These are phyloP conservation scores for Helicoverpa zea DNA, from an alignment of 1,140 invertebrate species.

Conservation along the genomic window DNA sequence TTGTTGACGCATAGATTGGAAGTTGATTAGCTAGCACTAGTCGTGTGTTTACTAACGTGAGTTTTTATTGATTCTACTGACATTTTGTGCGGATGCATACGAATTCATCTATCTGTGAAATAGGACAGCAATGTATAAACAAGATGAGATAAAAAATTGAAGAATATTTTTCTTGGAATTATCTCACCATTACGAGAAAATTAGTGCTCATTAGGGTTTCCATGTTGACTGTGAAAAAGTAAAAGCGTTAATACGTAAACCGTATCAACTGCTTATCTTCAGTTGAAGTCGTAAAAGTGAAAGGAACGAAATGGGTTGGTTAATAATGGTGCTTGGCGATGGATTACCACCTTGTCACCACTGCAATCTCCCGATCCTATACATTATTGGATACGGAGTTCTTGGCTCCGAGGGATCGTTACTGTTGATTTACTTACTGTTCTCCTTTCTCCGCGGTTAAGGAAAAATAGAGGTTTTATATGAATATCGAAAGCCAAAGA, in stretches of 20 bases:
- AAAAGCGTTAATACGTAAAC: conserved; percentile 28
- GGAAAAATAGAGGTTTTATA: not conserved
- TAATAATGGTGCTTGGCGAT: conserved; percentile 37
- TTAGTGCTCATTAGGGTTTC: conserved; percentile 13
- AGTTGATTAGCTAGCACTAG: conserved; percentile 23
- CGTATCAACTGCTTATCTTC: conserved; percentile 41
- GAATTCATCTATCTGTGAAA: not conserved
- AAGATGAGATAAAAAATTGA: not conserved
- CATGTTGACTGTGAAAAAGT: conserved; percentile 10
- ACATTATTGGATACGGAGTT: conserved; percentile 27
- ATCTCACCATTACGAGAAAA: not conserved
- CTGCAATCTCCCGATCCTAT: conserved; percentile 38
- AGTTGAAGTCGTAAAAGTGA: conserved; percentile 43
- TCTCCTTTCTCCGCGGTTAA: conserved; percentile 2
- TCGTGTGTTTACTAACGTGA: conserved; percentile 20
- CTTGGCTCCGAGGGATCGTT: conserved; percentile 38
- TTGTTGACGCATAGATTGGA: conserved; percentile 37
- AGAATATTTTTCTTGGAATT: not conserved
- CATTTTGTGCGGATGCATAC: not conserved
- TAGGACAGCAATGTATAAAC: too few species aligned
- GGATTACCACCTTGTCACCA: conserved; percentile 35
- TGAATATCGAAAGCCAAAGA: not conserved
- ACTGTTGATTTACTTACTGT: conserved; percentile 32
- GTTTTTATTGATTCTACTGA: conserved; percentile 22
- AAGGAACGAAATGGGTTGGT: conserved; percentile 31